Evolutionary conservation across 2,797 vertebrate species (phyloP).

Genomic region (Taeniopygia guttata): DNA sequence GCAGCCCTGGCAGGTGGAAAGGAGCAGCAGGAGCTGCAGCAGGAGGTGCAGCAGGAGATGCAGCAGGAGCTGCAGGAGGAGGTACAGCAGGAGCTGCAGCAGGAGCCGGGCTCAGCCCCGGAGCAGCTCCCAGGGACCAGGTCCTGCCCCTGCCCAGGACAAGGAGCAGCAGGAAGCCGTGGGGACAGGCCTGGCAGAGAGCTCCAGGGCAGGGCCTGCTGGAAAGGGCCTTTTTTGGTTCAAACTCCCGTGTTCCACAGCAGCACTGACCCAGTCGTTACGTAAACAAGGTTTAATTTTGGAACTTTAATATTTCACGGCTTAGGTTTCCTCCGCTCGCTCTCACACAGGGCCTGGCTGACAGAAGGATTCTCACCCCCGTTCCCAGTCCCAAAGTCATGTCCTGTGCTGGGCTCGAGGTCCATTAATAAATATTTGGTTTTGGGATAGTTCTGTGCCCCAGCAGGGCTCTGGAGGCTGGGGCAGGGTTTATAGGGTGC

Average conservation of each 20-base stretch:
- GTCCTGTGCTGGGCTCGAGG: rapidly evolving
- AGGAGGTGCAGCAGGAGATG: no score
- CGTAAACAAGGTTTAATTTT: slow-evolving; percentile 77
- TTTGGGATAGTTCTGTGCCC: background rate
- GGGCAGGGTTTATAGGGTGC: rapidly evolving
- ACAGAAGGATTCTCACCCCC: background rate
- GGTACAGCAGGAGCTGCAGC: no score
- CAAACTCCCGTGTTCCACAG: background rate
- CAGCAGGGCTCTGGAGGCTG: rapidly evolving
- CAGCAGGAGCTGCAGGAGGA: no score
- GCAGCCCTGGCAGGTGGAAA: no score
- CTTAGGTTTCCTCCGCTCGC: slow-evolving; percentile 47
- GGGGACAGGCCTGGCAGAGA: background rate
- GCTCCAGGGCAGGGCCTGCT: background rate
- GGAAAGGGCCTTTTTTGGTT: background rate
- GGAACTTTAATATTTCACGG: slow-evolving; percentile 82
- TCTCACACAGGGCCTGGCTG: background rate
- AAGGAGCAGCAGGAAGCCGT: rapidly evolving
- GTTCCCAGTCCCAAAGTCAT: rapidly evolving
- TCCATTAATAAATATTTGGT: rapidly evolving
- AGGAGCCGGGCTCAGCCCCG: no score
- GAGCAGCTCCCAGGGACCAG: no score
- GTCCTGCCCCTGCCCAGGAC: background rate
- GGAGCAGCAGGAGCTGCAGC: no score
- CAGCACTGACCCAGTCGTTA: slow-evolving; percentile 31